Evolutionary conservation across 2,113 vertebrate genomes (phyloP), one percentile per base, ranked within the genome.

Genomic region (Thomomys bottae): DNA sequence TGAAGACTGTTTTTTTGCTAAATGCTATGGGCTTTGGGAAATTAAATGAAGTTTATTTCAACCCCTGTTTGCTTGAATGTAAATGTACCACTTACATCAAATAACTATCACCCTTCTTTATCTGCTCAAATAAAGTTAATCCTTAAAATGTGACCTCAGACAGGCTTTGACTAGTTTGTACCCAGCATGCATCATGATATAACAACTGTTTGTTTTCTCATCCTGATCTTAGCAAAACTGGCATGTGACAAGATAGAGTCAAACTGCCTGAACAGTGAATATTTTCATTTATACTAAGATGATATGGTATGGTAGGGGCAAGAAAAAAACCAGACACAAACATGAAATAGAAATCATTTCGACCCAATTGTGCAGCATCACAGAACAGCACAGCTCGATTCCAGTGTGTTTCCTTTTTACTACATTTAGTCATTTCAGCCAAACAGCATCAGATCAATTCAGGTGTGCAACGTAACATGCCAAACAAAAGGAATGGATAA

Each of bases 91-190:
- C 91, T 92, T 91, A 94, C 96, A 89, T 92, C 73, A 40, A 92
- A 89, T 85, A 93, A 90, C 70, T 84, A 90, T 76, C 75, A 64
- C 71, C 83, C 59, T 94, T 96, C 83, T 89, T 78, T 83, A 89
- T 94, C 77, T 80, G 45, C 68, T 96, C 73, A 85, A 94, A 80
- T 92, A 94, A 95, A 90, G 88, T 93, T 94, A 95, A 94, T 95
- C 89, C 38, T 94, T 95, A 71, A 95, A 92, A 89, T 82, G 88
- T 88, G 88, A 86, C 88, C 83, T 34, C 59, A 84, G 67, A 61
- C 82, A 88, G 75, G 54, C 70, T 93, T 57, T 80, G 64, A 73
- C 40, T 81, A 83, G 28, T 20, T 15, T 20, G 77, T 89, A 85
- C 86, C 83, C 92, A 90, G 76, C 80, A 81, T 36, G 45, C 86